Evolutionary conservation across 1,140 invertebrate species (phyloP), one percentile per base, ranked within the genome.

Genomic region (Drosophila repleta): DNA sequence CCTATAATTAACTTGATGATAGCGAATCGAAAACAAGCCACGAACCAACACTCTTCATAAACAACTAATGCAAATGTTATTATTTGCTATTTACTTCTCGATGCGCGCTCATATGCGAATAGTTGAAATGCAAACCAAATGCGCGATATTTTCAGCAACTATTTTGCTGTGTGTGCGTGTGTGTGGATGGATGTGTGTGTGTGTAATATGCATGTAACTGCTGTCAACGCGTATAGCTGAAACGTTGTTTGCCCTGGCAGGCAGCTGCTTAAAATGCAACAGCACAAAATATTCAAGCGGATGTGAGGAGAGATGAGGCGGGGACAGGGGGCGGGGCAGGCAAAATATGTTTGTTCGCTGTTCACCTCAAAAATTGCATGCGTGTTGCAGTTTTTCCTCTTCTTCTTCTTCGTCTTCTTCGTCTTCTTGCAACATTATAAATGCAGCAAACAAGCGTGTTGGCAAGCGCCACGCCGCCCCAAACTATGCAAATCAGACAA

Each of bases 401-500:
- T 20, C 46, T 35, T 55, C 60, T 29, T 45, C 7, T 32, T 21
- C 7, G 29, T 39, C 57, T 60, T 8, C 2, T 29, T 29, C 7
- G 29, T 29, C n/a, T 7, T 29, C 6, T 29, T 67, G 74, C 77
- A 87, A 63, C 82, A 85, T 87, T 85, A 85, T 78, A 87, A 75
- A 85, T 85, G 82, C 82, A 82, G 85, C 81, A 74, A 43, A 62
- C 53, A 63, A 73, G 51, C 49, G 57, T 41, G 53, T 32, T 65
- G 43, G 74, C 74, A 67, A 69, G 49, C 58, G 51, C 60, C 65
- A 53, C 66, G 46, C 60, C 29, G 29, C 29, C 29, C 64, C 83
- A 78, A 88, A 78, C 79, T 85, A 85, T 85, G 82, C 82, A 85
- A 85, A 85, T 85, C 82, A 82, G 74, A 75, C 74, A 66, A 87